Conservation (phyloP, 2,113 vertebrate genomes). For the Halichoeres trimaculatus region DNA sequence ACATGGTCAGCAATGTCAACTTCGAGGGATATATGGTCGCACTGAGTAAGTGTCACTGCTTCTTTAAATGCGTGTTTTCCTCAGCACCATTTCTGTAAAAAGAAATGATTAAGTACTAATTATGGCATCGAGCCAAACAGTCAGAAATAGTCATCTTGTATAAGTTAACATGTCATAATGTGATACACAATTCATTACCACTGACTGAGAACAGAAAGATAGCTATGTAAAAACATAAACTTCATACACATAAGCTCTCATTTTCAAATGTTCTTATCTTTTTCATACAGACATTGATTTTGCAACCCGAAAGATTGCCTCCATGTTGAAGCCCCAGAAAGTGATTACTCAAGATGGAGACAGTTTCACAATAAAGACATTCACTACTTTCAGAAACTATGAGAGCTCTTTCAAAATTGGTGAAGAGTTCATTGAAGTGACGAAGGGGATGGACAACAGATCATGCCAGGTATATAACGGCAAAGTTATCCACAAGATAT, state of each 20-base stretch:
- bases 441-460: conserved; percentile 90
- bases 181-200: no score
- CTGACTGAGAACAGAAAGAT: no score
- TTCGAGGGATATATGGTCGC: conserved; percentile 88
- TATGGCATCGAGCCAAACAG: no score
- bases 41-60: conserved; percentile 81
- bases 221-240: neutral
- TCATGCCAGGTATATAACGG: conserved; percentile 83
- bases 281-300: conserved; percentile 87
- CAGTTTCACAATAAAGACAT: conserved; percentile 85
- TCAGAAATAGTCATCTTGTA: no score
- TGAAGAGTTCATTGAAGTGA: conserved; percentile 89
- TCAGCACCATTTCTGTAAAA: neutral
- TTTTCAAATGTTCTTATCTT: conserved; percentile 1
- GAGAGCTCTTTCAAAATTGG: conserved; percentile 84
- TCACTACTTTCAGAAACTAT: conserved; percentile 87
- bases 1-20: conserved; percentile 87
- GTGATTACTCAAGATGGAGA: conserved; percentile 89
- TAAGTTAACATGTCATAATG: no score
- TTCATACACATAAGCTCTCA: neutral
- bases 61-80: neutral
- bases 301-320: conserved; percentile 88
- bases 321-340: conserved; percentile 90
- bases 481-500: no score
- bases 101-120: neutral